These are phyloP conservation scores for Python bivittatus DNA, from an alignment of 2,113 vertebrate genomes.

Conservation along the genomic window DNA sequence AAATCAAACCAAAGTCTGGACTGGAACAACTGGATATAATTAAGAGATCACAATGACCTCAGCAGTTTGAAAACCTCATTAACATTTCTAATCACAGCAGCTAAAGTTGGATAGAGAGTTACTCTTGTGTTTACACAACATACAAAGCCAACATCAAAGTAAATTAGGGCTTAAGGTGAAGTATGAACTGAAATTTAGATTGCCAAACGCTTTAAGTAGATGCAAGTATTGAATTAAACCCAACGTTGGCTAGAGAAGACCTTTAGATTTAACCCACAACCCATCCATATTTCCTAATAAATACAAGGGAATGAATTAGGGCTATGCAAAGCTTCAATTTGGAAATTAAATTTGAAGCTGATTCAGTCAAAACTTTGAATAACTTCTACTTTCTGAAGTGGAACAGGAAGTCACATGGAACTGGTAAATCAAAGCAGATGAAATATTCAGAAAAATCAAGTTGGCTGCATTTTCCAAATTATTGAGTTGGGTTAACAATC, in stretches of 20 bases:
- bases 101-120: neutral
- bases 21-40: neutral
- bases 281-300: neutral
- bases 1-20: neutral
- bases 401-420: neutral
- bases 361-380: neutral
- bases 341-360: neutral
- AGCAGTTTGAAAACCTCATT: neutral
- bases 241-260: neutral
- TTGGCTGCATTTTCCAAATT: neutral
- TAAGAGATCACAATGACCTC: neutral
- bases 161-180: neutral
- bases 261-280: neutral
- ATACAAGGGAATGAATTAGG: neutral
- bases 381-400: neutral
- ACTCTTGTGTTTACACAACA: neutral
- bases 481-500: neutral
- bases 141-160: neutral
- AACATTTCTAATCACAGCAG: neutral
- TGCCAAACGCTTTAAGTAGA: neutral
- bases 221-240: neutral
- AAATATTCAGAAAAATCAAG: neutral
- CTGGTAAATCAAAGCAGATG: neutral
- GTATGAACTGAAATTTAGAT: neutral
- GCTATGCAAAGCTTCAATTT: neutral